Percentiles rank a stretch among this genome's conserved stretches.
These are phyloP conservation scores for Hirtodrosophila cameraria DNA, from an alignment of 2,888 invertebrate species.

Conservation along the genomic window DNA sequence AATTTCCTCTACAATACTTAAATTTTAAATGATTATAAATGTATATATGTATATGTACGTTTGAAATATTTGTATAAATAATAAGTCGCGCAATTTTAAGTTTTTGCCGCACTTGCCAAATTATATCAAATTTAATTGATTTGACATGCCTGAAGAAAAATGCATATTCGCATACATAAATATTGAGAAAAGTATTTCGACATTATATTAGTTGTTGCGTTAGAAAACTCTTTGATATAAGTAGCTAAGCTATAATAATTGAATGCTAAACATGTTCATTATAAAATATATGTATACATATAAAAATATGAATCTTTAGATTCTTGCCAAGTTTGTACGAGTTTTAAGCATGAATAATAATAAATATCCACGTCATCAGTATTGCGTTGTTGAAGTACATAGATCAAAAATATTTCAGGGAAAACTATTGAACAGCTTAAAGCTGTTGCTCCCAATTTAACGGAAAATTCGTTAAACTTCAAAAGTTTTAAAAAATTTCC, in stretches of 20 bases:
- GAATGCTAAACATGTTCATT: conserved; percentile 33
- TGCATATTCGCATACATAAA: conserved; percentile 7
- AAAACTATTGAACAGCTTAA: conserved; percentile 1
- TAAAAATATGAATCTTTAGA: conserved; percentile 6
- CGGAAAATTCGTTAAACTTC: too few species aligned
- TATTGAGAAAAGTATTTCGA: conserved; percentile 10
- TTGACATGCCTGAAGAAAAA: conserved; percentile 26
- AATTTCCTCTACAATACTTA: conserved; percentile 12
- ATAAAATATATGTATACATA: conserved; percentile 21
- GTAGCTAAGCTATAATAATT: conserved; percentile 22
- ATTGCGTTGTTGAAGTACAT: conserved; percentile 2
- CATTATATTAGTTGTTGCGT: not conserved
- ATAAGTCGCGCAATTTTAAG: conserved; percentile 18
- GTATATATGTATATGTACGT: conserved; percentile 32
- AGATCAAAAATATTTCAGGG: not conserved
- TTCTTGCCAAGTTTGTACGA: conserved; percentile 16
- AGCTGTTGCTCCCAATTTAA: not conserved
- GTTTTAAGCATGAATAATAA: conserved; percentile 24
- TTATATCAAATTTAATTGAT: conserved; percentile 68
- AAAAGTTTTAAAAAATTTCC: too few species aligned
- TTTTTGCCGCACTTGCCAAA: conserved; percentile 48
- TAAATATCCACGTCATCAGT: conserved; percentile 14
- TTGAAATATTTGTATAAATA: conserved; percentile 30
- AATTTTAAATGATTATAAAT: not conserved
- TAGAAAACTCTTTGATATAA: conserved; percentile 22